Percentiles rank a stretch among this genome's conserved stretches.
Evolutionary conservation across 2,797 vertebrate genomes (phyloP).

Genomic region (Tarsius wallacei): DNA sequence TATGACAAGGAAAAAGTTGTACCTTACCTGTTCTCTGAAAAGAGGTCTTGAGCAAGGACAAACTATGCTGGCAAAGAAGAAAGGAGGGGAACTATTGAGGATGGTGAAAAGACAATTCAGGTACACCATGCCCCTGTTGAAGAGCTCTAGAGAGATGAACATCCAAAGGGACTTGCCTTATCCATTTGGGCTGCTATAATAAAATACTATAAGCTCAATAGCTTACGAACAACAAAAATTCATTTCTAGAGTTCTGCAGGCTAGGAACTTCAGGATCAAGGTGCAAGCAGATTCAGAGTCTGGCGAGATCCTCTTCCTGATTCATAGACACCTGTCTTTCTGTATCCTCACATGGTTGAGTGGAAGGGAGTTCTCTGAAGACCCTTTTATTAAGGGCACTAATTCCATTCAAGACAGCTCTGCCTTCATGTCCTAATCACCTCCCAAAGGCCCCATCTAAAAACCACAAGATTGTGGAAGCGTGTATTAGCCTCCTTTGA

Average conservation of each 20-base stretch:
- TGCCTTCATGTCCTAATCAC: not conserved
- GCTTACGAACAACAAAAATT: not conserved
- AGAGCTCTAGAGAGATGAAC: not conserved
- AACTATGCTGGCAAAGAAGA: not conserved
- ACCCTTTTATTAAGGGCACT: not conserved
- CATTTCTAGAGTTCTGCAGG: not conserved
- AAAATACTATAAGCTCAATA: not conserved
- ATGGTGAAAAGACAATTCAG: not conserved
- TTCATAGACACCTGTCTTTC: not conserved
- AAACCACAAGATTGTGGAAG: not conserved
- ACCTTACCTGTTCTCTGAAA: not conserved
- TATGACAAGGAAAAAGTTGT: conserved; percentile 3
- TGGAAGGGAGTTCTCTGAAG: not conserved
- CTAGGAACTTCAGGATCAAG: not conserved
- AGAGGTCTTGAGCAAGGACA: conserved; percentile 58
- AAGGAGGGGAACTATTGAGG: not conserved
- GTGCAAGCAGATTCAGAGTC: not conserved
- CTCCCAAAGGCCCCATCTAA: not conserved
- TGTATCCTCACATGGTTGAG: not conserved
- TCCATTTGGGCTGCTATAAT: not conserved
- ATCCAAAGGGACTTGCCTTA: not conserved
- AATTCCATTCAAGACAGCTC: not conserved
- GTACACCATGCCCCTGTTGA: not conserved
- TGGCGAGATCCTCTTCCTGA: not conserved
- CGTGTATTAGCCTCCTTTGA: not conserved